Percentiles rank a stretch among this genome's conserved stretches.
These are phyloP conservation scores for Notolepis coatsorum DNA, from an alignment of 2,797 vertebrate genomes.

Conservation along the genomic window DNA sequence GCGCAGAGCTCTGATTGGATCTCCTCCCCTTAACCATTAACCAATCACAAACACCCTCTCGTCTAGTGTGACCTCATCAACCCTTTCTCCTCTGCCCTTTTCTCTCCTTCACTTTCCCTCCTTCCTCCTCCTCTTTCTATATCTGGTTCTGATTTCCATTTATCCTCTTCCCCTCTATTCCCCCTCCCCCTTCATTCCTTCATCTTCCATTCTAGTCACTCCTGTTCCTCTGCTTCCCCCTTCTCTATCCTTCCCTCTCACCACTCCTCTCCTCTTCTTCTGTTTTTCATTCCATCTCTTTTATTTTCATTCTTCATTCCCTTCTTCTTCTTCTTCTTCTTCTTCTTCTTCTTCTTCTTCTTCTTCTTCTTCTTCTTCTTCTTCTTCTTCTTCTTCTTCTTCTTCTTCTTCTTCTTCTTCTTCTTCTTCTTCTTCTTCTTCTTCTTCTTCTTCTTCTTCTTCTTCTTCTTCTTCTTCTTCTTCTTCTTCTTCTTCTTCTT, in stretches of 20 bases:
- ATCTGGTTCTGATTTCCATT: too few relatives aligned
- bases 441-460: too few relatives aligned
- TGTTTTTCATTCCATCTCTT: too few relatives aligned
- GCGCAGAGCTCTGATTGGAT: conserved; percentile 34
- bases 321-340: too few relatives aligned
- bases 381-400: not conserved
- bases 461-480: too few relatives aligned
- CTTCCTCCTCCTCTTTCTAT: not conserved
- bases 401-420: not conserved
- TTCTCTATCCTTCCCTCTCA: not conserved
- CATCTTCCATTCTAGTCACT: too few relatives aligned
- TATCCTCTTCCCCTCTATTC: not conserved
- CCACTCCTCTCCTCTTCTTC: not conserved
- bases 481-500: too few relatives aligned
- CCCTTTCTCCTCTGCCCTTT: conserved; percentile 34
- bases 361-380: not conserved
- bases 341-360: not conserved
- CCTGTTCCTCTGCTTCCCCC: conserved; percentile 34
- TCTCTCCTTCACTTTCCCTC: not conserved
- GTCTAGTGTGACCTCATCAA: conserved; percentile 39
- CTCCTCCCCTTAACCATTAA: conserved; percentile 21
- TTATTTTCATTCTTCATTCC: too few relatives aligned
- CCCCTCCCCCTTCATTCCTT: conserved; percentile 16
- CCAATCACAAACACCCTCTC: conserved; percentile 45
- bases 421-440: not conserved